Evolutionary conservation across 2,888 invertebrate genomes (phyloP).

Genomic region (Oscheius myriophilus): DNA sequence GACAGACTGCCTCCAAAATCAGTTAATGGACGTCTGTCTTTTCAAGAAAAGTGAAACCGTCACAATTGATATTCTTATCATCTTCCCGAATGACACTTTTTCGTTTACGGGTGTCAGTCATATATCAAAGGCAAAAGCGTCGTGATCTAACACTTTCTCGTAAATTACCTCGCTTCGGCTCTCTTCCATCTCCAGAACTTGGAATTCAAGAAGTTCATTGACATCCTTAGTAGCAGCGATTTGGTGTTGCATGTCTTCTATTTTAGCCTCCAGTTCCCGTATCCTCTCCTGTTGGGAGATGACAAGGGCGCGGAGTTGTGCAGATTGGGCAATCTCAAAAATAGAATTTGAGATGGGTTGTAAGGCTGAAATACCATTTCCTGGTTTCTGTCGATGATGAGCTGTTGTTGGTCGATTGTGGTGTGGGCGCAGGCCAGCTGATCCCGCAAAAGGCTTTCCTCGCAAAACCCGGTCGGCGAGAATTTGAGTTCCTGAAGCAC

Average conservation of each 20-base stretch:
- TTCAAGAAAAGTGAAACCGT: no score
- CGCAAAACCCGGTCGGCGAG: conserved; percentile 41
- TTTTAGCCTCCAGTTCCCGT: conserved; percentile 38
- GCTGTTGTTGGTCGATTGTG: conserved; percentile 60
- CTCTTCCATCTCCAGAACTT: conserved; percentile 59
- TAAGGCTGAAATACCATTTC: conserved; percentile 38
- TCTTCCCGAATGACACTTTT: no score
- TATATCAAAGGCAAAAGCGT: no score
- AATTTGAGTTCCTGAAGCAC: conserved; percentile 43
- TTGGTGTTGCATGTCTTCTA: conserved; percentile 42
- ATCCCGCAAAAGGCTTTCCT: conserved; percentile 56
- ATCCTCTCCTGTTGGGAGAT: conserved; percentile 46
- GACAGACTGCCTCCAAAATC: no score
- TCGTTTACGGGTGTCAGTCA: no score
- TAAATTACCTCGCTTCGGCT: conserved; percentile 21
- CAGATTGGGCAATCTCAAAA: conserved; percentile 49
- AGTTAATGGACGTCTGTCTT: no score
- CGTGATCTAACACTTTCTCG: no score
- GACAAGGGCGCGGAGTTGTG: conserved; percentile 48
- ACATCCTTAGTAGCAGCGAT: conserved; percentile 48
- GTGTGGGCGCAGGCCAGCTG: conserved; percentile 62
- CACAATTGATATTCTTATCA: no score
- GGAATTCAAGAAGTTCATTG: conserved; percentile 68
- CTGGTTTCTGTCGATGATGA: conserved; percentile 50
- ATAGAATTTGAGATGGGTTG: neutral